Evolutionary conservation across 2,888 invertebrate species (phyloP).

Genomic region (Lissocephala sabroskyi): DNA sequence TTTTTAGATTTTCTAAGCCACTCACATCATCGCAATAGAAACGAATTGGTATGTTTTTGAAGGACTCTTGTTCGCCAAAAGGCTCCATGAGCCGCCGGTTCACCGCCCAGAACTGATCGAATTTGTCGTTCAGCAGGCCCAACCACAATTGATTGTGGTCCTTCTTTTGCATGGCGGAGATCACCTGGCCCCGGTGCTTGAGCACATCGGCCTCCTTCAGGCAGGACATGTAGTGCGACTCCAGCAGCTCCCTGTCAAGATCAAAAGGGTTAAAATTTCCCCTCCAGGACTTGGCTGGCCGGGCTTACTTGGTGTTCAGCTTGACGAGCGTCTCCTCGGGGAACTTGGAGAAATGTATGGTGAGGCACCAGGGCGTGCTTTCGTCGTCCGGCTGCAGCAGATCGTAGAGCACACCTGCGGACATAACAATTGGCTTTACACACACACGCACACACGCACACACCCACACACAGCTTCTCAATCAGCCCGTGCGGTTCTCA

Average conservation of each 20-base stretch:
- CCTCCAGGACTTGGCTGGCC: too few relatives aligned
- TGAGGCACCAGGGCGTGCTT: conserved; percentile 92
- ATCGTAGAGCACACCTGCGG: conserved; percentile 90
- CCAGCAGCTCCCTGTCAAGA: conserved; percentile 90
- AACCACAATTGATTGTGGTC: conserved; percentile 98
- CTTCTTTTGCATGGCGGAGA: conserved; percentile 94
- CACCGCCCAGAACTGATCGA: conserved; percentile 99
- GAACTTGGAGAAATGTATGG: conserved; percentile 95
- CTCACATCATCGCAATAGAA: conserved; percentile 80
- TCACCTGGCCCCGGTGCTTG: conserved; percentile 93
- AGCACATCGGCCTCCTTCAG: conserved; percentile 99
- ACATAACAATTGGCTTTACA: conserved; percentile 1
- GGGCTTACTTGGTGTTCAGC: conserved; percentile 83
- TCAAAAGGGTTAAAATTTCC: too few relatives aligned
- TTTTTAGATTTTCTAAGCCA: conserved; percentile 1
- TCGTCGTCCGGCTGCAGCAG: conserved; percentile 79
- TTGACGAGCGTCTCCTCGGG: conserved; percentile 91
- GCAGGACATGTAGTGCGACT: conserved; percentile 94
- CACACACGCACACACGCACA: too few relatives aligned
- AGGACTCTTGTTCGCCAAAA: conserved; percentile 83
- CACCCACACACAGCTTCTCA: too few relatives aligned
- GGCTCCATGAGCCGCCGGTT: conserved; percentile 96
- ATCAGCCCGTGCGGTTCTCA: conserved; percentile 21
- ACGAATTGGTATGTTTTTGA: conserved; percentile 91
- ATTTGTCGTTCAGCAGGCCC: conserved; percentile 95